Conservation (phyloP, 2,888 invertebrate species). For the Epinotia bilunana region DNA sequence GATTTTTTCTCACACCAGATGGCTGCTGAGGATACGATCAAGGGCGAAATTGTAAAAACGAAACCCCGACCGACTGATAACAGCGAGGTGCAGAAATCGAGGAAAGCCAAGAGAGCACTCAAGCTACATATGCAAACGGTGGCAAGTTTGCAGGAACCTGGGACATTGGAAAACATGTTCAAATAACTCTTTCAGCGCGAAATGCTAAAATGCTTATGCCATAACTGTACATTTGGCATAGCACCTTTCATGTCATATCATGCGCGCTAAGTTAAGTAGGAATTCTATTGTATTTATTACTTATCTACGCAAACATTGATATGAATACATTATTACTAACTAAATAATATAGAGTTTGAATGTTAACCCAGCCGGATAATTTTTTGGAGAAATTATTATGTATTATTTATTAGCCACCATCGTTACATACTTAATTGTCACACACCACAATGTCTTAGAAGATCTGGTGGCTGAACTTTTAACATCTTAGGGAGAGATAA, state of each 20-base stretch:
- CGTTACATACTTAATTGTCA: too few relatives aligned
- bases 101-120: conserved; percentile 80
- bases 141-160: conserved; percentile 52
- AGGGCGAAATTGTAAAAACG: conserved; percentile 67
- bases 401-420: too few relatives aligned
- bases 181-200: conserved; percentile 2
- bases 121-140: conserved; percentile 81
- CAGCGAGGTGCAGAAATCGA: conserved; percentile 67
- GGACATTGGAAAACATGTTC: conserved; percentile 52
- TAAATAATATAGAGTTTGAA: not conserved
- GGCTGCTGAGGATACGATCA: conserved; percentile 79
- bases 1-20: conserved; percentile 64
- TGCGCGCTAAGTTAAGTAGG: not conserved
- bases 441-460: too few relatives aligned
- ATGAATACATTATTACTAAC: not conserved
- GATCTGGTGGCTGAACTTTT: too few relatives aligned
- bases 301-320: not conserved
- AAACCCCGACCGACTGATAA: conserved; percentile 51
- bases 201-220: not conserved
- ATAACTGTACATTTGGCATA: not conserved
- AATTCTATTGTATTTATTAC: not conserved
- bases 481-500: too few relatives aligned
- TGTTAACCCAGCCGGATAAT: not conserved
- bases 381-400: too few relatives aligned
- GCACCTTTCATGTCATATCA: too few relatives aligned